Evolutionary conservation across 2,113 vertebrate species (phyloP).

Genomic region (Xiphorhynchus elegans): DNA sequence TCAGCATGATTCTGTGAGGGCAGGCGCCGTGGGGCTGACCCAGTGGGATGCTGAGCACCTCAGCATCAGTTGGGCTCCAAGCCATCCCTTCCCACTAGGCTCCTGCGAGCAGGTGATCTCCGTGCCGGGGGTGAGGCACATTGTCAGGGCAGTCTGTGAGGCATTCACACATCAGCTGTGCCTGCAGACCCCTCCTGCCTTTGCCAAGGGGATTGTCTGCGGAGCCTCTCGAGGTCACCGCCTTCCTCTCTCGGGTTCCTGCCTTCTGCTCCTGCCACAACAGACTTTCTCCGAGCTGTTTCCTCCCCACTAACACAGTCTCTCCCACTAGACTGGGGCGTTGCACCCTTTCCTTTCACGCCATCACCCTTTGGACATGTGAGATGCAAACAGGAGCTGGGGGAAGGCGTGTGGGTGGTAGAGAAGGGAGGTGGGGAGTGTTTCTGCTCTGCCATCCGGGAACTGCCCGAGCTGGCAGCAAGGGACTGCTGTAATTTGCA

Average conservation of each 20-base stretch:
- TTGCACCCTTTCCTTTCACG: rapidly evolving
- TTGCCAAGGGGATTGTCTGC: background rate
- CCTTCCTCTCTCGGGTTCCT: background rate
- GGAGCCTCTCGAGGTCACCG: background rate
- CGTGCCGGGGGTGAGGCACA: background rate
- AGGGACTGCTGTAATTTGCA: constrained; percentile 45
- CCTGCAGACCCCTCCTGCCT: background rate
- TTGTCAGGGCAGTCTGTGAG: background rate
- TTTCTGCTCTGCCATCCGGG: background rate
- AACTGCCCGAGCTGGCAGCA: background rate
- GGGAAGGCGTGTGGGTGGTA: background rate
- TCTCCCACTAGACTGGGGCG: background rate
- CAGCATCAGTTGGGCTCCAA: rapidly evolving
- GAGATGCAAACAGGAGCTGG: background rate
- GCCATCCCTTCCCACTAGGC: background rate
- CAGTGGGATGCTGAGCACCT: background rate
- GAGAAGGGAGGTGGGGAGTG: background rate
- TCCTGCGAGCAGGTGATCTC: background rate
- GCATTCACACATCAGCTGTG: background rate
- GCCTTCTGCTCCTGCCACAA: background rate
- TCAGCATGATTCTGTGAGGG: background rate
- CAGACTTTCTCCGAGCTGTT: background rate
- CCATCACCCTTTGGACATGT: background rate
- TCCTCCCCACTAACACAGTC: background rate
- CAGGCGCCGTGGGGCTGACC: background rate